Evolutionary conservation across 2,888 invertebrate species (phyloP), one percentile per base, ranked within the genome.

Genomic region (Sycophila texana): DNA sequence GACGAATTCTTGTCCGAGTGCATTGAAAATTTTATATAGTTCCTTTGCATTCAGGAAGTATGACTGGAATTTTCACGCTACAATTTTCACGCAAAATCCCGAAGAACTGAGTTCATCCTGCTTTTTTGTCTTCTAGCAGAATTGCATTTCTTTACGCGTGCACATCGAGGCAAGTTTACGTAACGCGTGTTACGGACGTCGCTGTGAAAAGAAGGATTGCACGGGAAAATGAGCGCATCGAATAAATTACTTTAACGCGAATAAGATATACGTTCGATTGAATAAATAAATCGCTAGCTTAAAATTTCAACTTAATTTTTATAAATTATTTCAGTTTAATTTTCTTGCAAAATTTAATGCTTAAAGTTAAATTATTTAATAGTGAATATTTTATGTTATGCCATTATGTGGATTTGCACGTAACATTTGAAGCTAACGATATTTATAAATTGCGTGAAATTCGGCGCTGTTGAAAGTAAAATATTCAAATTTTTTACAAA

Each of bases 171-270:
- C 67, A 60, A 26, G 18, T 67, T 75, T 75, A 67, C 81, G 81
- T 81, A 83, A 81, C 80, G 79, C 71, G 67, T 74, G 68, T 26
- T 26, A 26, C n/a, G n/a, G 39, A 60, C 60, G 61, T 66, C 75
- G 71, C 39, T 26, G 67, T 74, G 76, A 20, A 82, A 20, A 30
- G 22, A 49, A 39, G 14, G 49, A 55, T 30, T 1, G 26, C 20
- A 39, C 14, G 20, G 66, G 26, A 67, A 74, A 74, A 22, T 18
- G 58, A 66, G 58, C 55, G 57, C 74, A 65, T 66, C 63, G 10
- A 20, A 13, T 53, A 4, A 22, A 47, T 20, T 47, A 13, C 60
- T 58, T 30, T n/a, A n/a, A 61, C 26, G 14, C 5, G 5, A 14
- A 51, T 14, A 61, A 26, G 7, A 2, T 39, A 61, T 61, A 14